phyloP scores from a whole-genome alignment of 2,797 vertebrate species.

The Hafferia zeledoni region DNA sequence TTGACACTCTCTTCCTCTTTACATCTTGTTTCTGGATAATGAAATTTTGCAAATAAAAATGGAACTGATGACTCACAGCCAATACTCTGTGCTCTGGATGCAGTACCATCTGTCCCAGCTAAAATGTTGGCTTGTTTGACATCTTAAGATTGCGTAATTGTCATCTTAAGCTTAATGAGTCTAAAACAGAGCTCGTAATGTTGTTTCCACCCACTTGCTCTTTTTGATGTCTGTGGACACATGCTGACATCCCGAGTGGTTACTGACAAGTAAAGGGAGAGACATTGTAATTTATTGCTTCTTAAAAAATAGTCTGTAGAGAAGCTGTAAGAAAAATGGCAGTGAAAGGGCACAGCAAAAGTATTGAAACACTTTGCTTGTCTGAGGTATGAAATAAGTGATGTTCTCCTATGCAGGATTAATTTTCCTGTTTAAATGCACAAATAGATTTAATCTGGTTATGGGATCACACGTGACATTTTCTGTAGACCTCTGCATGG shows the following conservation, averaged over 20 bases:
- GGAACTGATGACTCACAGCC: neutral
- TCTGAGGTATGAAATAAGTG: neutral
- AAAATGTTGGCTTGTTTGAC: slow-evolving; percentile 19
- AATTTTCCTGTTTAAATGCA: neutral
- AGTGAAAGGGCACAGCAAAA: neutral
- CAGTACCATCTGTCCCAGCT: slow-evolving; percentile 16
- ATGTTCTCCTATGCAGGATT: neutral
- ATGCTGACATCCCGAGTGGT: neutral
- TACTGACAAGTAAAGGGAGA: slow-evolving; percentile 18
- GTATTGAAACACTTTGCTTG: neutral
- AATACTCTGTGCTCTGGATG: slow-evolving; percentile 2
- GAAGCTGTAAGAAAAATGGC: neutral
- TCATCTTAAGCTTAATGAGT: slow-evolving; percentile 31
- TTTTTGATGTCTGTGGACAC: neutral
- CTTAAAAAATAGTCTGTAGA: neutral
- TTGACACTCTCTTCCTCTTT: neutral
- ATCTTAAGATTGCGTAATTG: neutral
- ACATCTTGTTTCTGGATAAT: neutral
- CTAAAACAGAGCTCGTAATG: slow-evolving; percentile 14
- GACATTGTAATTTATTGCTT: neutral
- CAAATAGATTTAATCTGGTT: neutral
- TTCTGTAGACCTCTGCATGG: neutral
- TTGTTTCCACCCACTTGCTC: neutral
- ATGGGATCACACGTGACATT: neutral
- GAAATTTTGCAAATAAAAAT: slow-evolving; percentile 18